Percentiles rank a stretch among this genome's conserved stretches.
Conservation (phyloP, 2,888 invertebrate genomes). For the Synergus gifuensis region DNA sequence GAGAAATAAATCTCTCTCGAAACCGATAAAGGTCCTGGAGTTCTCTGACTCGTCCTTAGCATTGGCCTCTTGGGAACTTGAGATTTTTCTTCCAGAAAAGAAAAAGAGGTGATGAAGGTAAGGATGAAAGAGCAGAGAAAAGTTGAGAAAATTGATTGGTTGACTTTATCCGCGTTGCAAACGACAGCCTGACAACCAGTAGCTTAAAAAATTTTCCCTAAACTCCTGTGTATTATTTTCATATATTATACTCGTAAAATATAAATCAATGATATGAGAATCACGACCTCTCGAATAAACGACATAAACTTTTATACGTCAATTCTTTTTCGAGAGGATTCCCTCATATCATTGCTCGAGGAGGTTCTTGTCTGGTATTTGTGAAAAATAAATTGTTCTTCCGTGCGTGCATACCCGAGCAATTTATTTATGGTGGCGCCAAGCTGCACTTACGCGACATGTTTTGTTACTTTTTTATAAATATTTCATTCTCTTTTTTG, state of each 20-base stretch:
- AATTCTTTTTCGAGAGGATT: slow-evolving; percentile 48
- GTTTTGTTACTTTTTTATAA: slow-evolving; percentile 18
- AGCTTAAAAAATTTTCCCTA: not conserved
- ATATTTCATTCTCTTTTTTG: slow-evolving; percentile 25
- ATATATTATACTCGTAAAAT: not conserved
- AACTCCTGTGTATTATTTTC: not conserved
- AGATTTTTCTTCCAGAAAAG: slow-evolving; percentile 20
- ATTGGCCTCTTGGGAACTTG: not conserved
- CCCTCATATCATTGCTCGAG: slow-evolving; percentile 45
- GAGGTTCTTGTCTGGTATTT: slow-evolving; percentile 49
- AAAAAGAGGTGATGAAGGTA: slow-evolving; percentile 1
- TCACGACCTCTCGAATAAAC: slow-evolving; percentile 40
- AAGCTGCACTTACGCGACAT: slow-evolving; percentile 29
- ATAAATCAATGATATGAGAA: slow-evolving; percentile 10
- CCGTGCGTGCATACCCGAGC: slow-evolving; percentile 54
- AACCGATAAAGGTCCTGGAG: slow-evolving; percentile 29
- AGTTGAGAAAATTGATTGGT: slow-evolving; percentile 25
- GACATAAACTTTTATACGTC: slow-evolving; percentile 48
- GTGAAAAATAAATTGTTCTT: slow-evolving; percentile 61
- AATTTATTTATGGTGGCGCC: slow-evolving; percentile 63
- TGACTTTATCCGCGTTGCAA: not conserved
- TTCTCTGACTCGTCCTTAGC: slow-evolving; percentile 13
- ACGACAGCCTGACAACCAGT: slow-evolving; percentile 15
- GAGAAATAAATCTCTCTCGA: slow-evolving; percentile 59
- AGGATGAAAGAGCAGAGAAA: slow-evolving; percentile 10